Conservation (phyloP, 2,113 vertebrate genomes). For the Acanthisitta chloris region DNA sequence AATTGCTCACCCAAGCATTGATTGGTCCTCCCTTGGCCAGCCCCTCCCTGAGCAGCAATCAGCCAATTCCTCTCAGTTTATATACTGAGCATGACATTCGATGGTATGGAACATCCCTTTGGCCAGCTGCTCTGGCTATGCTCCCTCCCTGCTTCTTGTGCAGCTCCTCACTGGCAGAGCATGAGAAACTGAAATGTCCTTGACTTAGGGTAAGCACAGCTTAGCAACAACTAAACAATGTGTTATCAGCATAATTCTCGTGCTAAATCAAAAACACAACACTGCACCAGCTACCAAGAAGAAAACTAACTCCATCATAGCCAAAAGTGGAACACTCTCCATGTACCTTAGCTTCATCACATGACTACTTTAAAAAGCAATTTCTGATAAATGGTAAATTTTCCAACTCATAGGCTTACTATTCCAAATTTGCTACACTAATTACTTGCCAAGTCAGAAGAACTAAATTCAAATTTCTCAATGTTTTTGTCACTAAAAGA, state of each 20-base stretch:
- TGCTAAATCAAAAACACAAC: not conserved
- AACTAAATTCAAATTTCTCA: not conserved
- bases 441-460: not conserved
- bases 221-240: not conserved
- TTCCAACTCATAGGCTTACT: not conserved
- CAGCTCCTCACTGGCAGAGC: not conserved
- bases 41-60: not conserved
- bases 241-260: not conserved
- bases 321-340: not conserved
- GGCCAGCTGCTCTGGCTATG: not conserved
- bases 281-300: not conserved
- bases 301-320: not conserved
- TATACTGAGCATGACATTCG: not conserved
- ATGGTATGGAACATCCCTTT: not conserved
- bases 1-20: not conserved
- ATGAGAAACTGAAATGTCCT: not conserved
- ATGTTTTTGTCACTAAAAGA: not conserved
- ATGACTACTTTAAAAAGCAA: not conserved
- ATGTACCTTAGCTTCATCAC: not conserved
- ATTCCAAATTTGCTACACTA: not conserved
- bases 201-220: not conserved
- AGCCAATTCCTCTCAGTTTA: not conserved
- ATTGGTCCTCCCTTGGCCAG: not conserved
- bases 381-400: not conserved
- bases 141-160: not conserved